Base-by-base conservation (phyloP, 2,888 invertebrate species). In the Boloria euphrosyne region DNA sequence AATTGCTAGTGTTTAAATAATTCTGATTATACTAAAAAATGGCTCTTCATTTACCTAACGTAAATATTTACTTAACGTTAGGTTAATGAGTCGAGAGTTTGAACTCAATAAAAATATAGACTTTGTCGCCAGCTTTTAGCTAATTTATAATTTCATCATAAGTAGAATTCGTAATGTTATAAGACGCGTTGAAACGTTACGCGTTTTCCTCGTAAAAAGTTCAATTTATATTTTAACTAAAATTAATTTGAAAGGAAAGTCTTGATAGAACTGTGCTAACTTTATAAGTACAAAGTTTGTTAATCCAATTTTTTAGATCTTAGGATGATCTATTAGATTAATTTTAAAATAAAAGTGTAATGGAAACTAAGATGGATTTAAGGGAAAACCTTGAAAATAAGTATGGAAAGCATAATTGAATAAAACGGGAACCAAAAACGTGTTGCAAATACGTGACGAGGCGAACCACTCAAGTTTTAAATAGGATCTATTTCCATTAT, bases 401-500 rank as follows among this genome's bases (percentile, higher is more conserved):
- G 61, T 54, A 55, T 44, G 46, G 49, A 51, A 57, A 57, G 55
- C 31, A 51, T 59, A 38, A 13, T 22, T 51, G 57, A 51, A 62
- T 55, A 52, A 52, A 57, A 46, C 60, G 50, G 38, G 0, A 49
- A 44, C 43, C 47, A 61, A 62, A 68, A 69, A 65, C 61, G 53
- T 66, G 14, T 6, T 52, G 47, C 43, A 69, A 46, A 46, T 63
- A 66, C 69, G 71, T 72, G 67, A 67, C 58, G 60, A 47, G 68
- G 67, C 60, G 44, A 67, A 63, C 71, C 60, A 62, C 63, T 58
- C 65, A 69, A 73, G 63, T 73, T 73, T 72, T 73, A 69, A 73
- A 71, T 66, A 65, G 67, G 64, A 72, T 73, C 65, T 68, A 66
- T 66, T 59, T 68, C 69, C 67, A 71, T 72, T 72, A 69, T 65